phyloP scores from a whole-genome alignment of 1,140 invertebrate genomes.

The Tetramorium simillimum region DNA sequence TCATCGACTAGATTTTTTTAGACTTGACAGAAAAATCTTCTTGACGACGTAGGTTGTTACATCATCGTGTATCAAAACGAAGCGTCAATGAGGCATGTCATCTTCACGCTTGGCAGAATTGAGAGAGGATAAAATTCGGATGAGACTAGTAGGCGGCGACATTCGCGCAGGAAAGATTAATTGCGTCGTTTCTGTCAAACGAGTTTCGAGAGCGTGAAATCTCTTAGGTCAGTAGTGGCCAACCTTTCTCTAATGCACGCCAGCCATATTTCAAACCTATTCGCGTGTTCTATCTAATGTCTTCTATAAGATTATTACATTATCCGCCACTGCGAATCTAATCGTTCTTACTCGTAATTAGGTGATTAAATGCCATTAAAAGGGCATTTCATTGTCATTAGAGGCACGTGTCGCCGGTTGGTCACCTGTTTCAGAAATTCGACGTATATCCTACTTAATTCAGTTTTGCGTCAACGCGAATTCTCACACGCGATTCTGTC shows the following conservation, averaged over 20 bases:
- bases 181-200: conserved; percentile 16
- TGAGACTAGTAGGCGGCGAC: conserved; percentile 20
- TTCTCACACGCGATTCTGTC: neutral
- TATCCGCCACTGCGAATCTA: neutral
- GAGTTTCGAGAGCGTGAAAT: conserved; percentile 47
- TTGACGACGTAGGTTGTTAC: neutral
- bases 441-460: neutral
- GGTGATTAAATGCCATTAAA: conserved; percentile 24
- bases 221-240: conserved; percentile 29
- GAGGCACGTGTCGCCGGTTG: conserved; percentile 26
- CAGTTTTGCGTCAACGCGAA: neutral
- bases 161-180: conserved; percentile 24
- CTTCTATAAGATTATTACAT: neutral
- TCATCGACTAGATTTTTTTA: neutral
- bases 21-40: neutral
- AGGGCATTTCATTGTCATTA: conserved; percentile 8
- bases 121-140: conserved; percentile 17
- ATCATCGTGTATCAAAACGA: neutral
- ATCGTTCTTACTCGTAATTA: conserved; percentile 12
- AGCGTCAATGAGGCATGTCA: neutral
- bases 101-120: neutral
- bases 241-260: conserved; percentile 12
- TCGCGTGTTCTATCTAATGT: neutral
- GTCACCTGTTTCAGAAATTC: neutral
- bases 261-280: neutral